Base-by-base conservation (phyloP, 2,888 invertebrate species). In the Microdon myrmicae region DNA sequence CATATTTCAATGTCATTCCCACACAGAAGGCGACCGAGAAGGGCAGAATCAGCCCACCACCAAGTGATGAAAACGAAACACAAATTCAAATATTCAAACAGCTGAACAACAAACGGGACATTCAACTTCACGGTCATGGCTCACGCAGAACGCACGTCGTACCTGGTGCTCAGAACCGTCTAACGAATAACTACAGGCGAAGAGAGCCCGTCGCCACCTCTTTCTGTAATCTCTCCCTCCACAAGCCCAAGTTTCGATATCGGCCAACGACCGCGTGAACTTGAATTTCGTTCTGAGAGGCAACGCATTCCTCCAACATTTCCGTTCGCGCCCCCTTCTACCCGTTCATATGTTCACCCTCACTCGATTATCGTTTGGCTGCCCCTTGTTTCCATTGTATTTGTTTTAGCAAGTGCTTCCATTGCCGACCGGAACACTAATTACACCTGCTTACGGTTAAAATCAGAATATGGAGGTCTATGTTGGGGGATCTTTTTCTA, bases 71-170 rank as follows among this genome's bases (percentile, higher is more conserved):
- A 35, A 9, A 34, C 13, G 26, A 28, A 35, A 14, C 34, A 34
- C n/a, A 35, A 45, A 35, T 20, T 31, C 37, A 9, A 28, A n/a
- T 4, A 17, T 7, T 19, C 14, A 13, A 25, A 45, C 17, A 35
- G 14, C 35, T 35, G 35, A 32, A 44, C 29, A 54, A 44, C 44
- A 54, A 6, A 54, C 54, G 44, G 54, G 37, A 37, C 54, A 12
- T 54, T 54, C 45, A 54, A 54, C 54, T 54, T 54, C 54, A 54
- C 54, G 54, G 54, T 54, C 54, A 54, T 44, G 54, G 44, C 54
- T 26, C 45, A 45, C 45, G 41, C 41, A 51, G 13, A 28, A 51
- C 49, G 31, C 17, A 35, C 37, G 29, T 17, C 29, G n/a, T 26
- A 26, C 19, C 3, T 17, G 34, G 20, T 26, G 6, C 17, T 32